phyloP scores from a whole-genome alignment of 1,140 invertebrate genomes.

The Drosophila guanche region DNA sequence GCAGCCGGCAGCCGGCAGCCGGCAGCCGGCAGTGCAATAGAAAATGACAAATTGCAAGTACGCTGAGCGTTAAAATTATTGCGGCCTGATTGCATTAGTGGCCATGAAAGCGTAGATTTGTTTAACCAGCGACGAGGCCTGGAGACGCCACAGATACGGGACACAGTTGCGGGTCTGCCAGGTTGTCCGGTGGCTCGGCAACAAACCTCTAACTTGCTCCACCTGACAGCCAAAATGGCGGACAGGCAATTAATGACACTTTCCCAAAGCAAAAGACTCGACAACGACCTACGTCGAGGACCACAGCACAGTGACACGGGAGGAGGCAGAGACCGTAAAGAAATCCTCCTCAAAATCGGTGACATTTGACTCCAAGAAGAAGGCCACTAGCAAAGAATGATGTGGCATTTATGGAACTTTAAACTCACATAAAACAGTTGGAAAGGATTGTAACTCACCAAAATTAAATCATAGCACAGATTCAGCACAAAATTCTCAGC shows the following conservation, averaged over 20 bases:
- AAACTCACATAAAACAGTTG: too few species aligned
- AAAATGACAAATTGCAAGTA: conserved; percentile 74
- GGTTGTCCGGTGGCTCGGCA: conserved; percentile 1
- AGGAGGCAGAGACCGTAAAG: background rate
- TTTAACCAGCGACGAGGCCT: conserved; percentile 57
- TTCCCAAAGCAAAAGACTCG: conserved; percentile 9
- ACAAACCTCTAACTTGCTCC: background rate
- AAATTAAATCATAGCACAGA: too few species aligned
- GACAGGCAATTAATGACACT: conserved; percentile 65
- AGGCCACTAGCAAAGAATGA: too few species aligned
- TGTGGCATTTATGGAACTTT: too few species aligned
- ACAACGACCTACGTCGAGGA: conserved; percentile 25
- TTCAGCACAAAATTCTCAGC: too few species aligned
- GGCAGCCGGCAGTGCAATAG: conserved; percentile 43
- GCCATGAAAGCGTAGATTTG: conserved; percentile 74
- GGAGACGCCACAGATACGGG: conserved; percentile 33
- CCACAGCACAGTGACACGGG: conserved; percentile 8
- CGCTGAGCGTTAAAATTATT: conserved; percentile 74
- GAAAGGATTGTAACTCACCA: too few species aligned
- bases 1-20: conserved; percentile 7
- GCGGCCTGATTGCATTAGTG: conserved; percentile 74
- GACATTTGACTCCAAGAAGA: background rate
- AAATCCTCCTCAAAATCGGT: background rate
- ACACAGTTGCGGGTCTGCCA: conserved; percentile 1
- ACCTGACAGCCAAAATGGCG: conserved; percentile 59